Conservation (phyloP, 2,888 invertebrate species). For the Megalurothrips usitatus region DNA sequence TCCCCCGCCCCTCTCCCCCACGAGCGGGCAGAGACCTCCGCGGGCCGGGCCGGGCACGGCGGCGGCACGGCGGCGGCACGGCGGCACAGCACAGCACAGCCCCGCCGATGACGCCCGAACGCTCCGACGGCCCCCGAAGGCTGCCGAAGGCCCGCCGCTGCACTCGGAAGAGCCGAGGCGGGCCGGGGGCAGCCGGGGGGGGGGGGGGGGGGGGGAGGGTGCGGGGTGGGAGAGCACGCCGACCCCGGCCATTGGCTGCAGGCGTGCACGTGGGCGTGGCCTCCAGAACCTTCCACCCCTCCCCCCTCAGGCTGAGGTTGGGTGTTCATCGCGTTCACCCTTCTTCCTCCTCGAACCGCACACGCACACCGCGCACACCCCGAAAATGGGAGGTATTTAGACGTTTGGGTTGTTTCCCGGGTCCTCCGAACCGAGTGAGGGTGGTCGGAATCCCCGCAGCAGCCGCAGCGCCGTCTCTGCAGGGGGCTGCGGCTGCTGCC, state of each 20-base stretch:
- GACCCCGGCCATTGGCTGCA: background rate
- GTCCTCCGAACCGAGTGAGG: too few species aligned
- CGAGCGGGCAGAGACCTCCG: background rate
- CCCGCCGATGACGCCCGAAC: background rate
- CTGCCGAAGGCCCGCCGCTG: constrained; percentile 7
- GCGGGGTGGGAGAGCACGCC: background rate
- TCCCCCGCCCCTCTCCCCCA: background rate
- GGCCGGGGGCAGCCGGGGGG: background rate
- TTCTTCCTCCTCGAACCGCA: background rate
- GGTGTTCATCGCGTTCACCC: background rate
- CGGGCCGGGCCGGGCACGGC: background rate
- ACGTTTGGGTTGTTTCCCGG: background rate
- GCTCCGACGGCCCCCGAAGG: background rate
- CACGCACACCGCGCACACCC: background rate
- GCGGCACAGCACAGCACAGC: background rate
- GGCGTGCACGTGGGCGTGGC: background rate
- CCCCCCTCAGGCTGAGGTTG: background rate
- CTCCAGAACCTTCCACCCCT: constrained; percentile 18
- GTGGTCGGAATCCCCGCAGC: too few species aligned
- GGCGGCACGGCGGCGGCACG: too few species aligned
- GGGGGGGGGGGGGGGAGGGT: background rate
- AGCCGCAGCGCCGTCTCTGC: too few species aligned
- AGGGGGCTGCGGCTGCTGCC: too few species aligned
- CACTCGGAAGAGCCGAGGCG: constrained; percentile 7
- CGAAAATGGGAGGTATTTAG: background rate